Conservation (phyloP, 2,888 invertebrate genomes). For the Drosophila atripex region DNA sequence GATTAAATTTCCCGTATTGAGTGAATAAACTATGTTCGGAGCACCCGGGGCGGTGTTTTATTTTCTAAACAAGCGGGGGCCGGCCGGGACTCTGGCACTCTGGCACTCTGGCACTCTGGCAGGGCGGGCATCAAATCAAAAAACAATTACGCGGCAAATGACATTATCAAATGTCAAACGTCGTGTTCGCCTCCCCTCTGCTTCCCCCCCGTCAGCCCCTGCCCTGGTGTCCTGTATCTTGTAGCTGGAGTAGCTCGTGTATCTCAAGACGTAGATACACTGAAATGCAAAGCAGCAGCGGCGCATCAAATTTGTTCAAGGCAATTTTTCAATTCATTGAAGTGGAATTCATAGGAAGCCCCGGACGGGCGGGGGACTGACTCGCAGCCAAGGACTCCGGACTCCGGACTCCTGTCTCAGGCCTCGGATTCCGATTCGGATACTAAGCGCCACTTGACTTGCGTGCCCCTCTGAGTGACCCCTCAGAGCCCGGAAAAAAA, state of each 20-base stretch:
- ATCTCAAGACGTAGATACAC: conserved; percentile 31
- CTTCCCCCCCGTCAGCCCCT: neutral
- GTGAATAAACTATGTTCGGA: neutral
- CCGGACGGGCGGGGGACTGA: neutral
- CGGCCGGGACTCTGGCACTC: too few species aligned
- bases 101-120: too few species aligned
- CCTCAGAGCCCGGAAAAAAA: neutral
- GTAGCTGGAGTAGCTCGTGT: conserved; percentile 30
- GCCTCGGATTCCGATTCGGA: conserved; percentile 33
- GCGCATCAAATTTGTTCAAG: conserved; percentile 73
- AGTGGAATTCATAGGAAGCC: conserved; percentile 73
- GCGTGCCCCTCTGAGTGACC: conserved; percentile 25
- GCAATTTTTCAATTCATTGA: conserved; percentile 79
- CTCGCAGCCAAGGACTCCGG: neutral
- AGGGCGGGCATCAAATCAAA: conserved; percentile 67
- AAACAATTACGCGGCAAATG: conserved; percentile 78
- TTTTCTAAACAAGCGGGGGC: conserved; percentile 37
- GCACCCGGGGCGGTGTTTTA: neutral
- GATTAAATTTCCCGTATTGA: neutral
- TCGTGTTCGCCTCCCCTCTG: conserved; percentile 58
- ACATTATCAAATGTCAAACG: conserved; percentile 79
- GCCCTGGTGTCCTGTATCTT: neutral
- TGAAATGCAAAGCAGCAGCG: conserved; percentile 66
- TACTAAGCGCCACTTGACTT: conserved; percentile 74
- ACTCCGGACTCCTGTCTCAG: neutral